Evolutionary conservation across 2,113 vertebrate species (phyloP), one percentile per base, ranked within the genome.

Genomic region (Lutjanus erythropterus): DNA sequence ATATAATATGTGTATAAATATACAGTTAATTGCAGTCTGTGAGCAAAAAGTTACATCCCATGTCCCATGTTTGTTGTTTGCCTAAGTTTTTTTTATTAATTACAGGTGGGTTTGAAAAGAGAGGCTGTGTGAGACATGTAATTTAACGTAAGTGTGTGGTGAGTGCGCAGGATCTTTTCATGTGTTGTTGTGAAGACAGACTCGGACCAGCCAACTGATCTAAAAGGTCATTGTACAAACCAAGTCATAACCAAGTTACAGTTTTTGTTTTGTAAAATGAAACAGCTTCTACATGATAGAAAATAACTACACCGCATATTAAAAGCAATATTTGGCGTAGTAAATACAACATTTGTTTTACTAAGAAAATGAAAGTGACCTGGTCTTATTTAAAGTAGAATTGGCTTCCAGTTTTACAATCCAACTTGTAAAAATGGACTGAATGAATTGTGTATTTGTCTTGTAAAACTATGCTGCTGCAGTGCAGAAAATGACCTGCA

Each of bases 401-500:
- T 70, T 2, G 1, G 8, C 16, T 31, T 58, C 31, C 49, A 21
- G 15, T 21, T 71, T 53, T 42, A 52, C 21, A 37, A 18, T 42
- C 5, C 52, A 52, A 29, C 25, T 21, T 2, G 5, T 71, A 19
- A 29, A n/a, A 46, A 49, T 23, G 56, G 49, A 35, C 23, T 46
- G n/a, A 69, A 55, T 59, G 3, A 7, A 53, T 15, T n/a, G 12
- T 65, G 53, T 42, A 10, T 19, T 37, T 31, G 31, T 55, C 7
- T 27, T 35, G n/a, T 53, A 10, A 53, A 52, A 16, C 7, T 10
- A 11, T 19, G 19, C 14, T 55, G 67, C 37, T 70, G 46, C 29
- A 61, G 55, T 78, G 81, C 33, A 53, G n/a, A 8, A 21, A 72
- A 47, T 14, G 6, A 64, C 39, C 60, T 41, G 60, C 25, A 84